phyloP scores from a whole-genome alignment of 92 coral and sea anemone genomes.

The Pocillopora meandrina region DNA sequence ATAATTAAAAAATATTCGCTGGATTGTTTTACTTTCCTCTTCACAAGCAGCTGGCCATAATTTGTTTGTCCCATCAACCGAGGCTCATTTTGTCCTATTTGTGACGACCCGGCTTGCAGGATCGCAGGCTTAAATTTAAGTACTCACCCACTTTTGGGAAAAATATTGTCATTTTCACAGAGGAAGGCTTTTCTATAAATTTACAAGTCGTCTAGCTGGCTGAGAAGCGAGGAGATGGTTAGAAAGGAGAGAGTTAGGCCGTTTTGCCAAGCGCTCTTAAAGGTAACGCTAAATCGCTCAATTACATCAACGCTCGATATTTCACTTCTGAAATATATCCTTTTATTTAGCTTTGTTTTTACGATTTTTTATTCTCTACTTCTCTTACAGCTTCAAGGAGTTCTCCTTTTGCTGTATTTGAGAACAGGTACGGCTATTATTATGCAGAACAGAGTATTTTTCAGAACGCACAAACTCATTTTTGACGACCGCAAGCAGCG shows the following conservation, averaged over 20 bases:
- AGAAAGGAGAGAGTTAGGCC: neutral
- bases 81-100: slow-evolving; percentile 13
- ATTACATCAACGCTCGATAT: neutral
- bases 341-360: neutral
- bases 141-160: neutral
- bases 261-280: neutral
- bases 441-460: neutral
- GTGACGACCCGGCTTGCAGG: neutral
- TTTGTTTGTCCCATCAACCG: slow-evolving; percentile 9
- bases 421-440: slow-evolving; percentile 9
- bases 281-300: slow-evolving; percentile 1
- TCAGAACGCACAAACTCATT: neutral
- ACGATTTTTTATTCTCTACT: neutral
- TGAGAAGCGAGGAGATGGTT: neutral
- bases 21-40: slow-evolving; percentile 26
- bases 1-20: slow-evolving; percentile 33
- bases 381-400: neutral
- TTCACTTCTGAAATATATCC: neutral
- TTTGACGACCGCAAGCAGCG: neutral
- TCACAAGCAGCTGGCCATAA: slow-evolving; percentile 18
- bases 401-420: slow-evolving; percentile 14
- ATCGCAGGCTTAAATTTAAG: neutral
- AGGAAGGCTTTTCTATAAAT: neutral
- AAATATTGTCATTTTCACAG: neutral
- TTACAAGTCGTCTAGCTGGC: neutral